Percentiles rank a stretch among this genome's conserved stretches.
Evolutionary conservation across 2,797 vertebrate genomes (phyloP).

Genomic region (Pyrocephalus nanus): DNA sequence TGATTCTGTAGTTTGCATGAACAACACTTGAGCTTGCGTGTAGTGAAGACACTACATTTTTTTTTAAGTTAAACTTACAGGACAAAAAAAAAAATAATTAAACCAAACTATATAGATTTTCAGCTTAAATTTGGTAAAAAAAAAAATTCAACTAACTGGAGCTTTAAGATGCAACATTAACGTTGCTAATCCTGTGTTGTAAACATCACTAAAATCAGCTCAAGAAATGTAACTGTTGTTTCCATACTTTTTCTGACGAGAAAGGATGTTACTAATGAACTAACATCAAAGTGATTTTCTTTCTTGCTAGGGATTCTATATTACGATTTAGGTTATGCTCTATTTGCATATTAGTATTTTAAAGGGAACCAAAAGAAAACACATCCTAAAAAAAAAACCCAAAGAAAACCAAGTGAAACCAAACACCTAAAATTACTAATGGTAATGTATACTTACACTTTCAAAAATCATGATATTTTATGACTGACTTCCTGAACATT

Average conservation of each 20-base stretch:
- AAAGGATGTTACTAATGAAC: background rate
- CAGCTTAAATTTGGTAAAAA: background rate
- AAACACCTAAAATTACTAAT: background rate
- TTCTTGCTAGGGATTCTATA: background rate
- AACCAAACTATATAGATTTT: background rate
- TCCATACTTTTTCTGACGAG: background rate
- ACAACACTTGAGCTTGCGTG: background rate
- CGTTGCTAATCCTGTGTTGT: background rate
- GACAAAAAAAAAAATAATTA: background rate
- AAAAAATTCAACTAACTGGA: background rate
- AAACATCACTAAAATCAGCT: background rate
- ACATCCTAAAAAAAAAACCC: background rate
- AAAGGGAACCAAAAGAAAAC: background rate
- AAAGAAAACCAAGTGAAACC: background rate
- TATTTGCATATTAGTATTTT: background rate
- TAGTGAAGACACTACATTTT: background rate
- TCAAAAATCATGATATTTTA: background rate
- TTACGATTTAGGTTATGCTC: background rate
- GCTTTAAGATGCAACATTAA: background rate
- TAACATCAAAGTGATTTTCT: background rate
- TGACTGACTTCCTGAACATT: background rate
- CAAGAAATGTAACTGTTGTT: background rate
- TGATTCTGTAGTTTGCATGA: background rate
- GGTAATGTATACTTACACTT: background rate
- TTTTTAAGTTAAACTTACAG: background rate